A percentile compares a stretch with the other conserved stretches of the same genome.
phyloP scores from a whole-genome alignment of 1,140 invertebrate species.

The Ridgeia piscesae region DNA sequence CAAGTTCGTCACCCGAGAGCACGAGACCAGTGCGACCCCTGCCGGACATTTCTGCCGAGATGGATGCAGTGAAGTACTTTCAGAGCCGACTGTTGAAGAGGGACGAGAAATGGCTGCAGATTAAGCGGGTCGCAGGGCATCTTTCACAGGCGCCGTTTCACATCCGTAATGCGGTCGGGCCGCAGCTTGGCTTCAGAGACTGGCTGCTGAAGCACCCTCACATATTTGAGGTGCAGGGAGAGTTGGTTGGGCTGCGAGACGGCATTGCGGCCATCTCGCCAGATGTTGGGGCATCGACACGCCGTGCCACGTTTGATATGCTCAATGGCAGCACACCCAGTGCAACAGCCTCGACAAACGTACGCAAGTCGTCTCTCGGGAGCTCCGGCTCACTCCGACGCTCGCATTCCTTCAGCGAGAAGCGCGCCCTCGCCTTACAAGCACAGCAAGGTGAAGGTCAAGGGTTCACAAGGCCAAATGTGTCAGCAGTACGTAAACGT shows the following conservation, averaged over 20 bases:
- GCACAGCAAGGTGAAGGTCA: constrained; percentile 9
- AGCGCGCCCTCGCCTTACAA: constrained; percentile 3
- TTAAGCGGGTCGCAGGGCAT: constrained; percentile 58
- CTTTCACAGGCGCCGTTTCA: constrained; percentile 56
- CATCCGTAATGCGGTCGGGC: constrained; percentile 58
- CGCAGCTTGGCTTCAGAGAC: constrained; percentile 56
- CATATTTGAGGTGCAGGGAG: constrained; percentile 57
- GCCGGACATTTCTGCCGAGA: constrained; percentile 54
- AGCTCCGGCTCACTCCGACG: constrained; percentile 25
- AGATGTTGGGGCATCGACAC: constrained; percentile 3
- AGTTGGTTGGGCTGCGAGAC: constrained; percentile 54
- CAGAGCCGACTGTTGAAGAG: constrained; percentile 51
- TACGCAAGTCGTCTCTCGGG: background rate
- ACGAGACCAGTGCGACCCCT: constrained; percentile 28
- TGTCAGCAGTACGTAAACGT: background rate
- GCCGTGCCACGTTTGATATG: background rate
- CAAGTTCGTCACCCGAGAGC: constrained; percentile 6
- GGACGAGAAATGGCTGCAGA: constrained; percentile 56
- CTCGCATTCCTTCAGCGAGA: constrained; percentile 26
- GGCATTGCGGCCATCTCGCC: constrained; percentile 33
- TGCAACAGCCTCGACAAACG: constrained; percentile 30
- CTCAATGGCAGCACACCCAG: background rate
- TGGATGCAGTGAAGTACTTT: constrained; percentile 59
- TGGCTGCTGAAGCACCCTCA: constrained; percentile 56
- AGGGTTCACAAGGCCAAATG: constrained; percentile 23